phyloP scores from a whole-genome alignment of 2,113 vertebrate genomes.

The Calonectris borealis region DNA sequence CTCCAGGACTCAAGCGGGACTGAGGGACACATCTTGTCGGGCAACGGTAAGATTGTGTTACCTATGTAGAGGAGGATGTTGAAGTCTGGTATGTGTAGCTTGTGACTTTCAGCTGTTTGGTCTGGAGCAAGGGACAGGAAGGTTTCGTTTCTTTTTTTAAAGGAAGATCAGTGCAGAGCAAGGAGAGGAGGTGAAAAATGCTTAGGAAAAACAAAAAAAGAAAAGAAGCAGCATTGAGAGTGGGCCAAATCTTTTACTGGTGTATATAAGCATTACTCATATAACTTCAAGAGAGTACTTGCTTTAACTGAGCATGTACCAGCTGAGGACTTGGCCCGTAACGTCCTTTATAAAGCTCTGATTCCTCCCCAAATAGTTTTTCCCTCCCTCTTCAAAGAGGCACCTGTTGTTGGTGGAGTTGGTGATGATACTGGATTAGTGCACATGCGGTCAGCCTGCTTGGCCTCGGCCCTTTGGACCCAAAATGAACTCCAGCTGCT shows the following conservation, averaged over 20 bases:
- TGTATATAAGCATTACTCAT: slow-evolving; percentile 13
- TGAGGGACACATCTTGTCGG: not conserved
- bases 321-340: slow-evolving; percentile 59
- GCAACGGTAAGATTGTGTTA: not conserved
- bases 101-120: not conserved
- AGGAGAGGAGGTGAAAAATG: not conserved
- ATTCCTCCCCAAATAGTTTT: slow-evolving; percentile 67
- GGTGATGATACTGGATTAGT: slow-evolving; percentile 70
- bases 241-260: not conserved
- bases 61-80: not conserved
- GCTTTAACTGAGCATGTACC: slow-evolving; percentile 36
- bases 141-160: not conserved
- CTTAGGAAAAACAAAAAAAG: not conserved
- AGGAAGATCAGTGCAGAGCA: not conserved
- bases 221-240: not conserved
- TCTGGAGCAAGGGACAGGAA: not conserved
- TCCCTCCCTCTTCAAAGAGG: slow-evolving; percentile 62
- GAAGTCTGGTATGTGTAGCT: not conserved
- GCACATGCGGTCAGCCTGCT: slow-evolving; percentile 64
- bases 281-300: slow-evolving; percentile 6
- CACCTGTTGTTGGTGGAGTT: slow-evolving; percentile 69
- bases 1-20: not conserved
- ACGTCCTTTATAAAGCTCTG: slow-evolving; percentile 58
- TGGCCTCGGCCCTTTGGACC: slow-evolving; percentile 63
- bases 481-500: slow-evolving; percentile 75